These are phyloP conservation scores for Labroides dimidiatus DNA, from an alignment of 2,797 vertebrate species.

Conservation along the genomic window DNA sequence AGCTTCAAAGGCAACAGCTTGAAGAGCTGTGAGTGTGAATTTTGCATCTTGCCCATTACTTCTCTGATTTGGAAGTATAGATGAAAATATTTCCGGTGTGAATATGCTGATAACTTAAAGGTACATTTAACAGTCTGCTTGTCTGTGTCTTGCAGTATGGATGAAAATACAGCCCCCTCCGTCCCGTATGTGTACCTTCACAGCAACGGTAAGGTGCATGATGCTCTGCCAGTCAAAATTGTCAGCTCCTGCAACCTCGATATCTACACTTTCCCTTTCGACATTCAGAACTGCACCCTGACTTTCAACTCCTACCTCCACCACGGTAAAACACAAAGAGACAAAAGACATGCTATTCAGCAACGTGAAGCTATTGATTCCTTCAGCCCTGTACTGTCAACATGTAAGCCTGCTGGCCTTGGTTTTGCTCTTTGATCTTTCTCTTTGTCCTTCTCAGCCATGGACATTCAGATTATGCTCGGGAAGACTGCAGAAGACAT, in stretches of 20 bases:
- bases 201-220: conserved; percentile 55
- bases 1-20: too few species aligned
- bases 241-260: conserved; percentile 83
- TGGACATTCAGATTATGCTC: conserved; percentile 66
- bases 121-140: neutral
- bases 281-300: conserved; percentile 81
- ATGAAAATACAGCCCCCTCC: conserved; percentile 75
- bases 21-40: too few species aligned
- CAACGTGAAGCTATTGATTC: too few species aligned
- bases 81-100: neutral
- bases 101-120: neutral
- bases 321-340: conserved; percentile 59
- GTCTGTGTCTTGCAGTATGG: conserved; percentile 74
- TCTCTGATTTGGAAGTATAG: neutral
- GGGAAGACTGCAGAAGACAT: conserved; percentile 37
- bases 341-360: too few species aligned
- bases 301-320: conserved; percentile 80
- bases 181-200: conserved; percentile 75
- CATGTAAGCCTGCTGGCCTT: too few species aligned
- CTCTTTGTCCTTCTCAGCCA: conserved; percentile 44
- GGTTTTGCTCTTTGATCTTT: neutral
- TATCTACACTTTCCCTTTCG: conserved; percentile 86
- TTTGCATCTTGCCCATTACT: too few species aligned
- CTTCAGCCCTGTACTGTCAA: too few species aligned
- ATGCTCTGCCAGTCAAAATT: conserved; percentile 70